phyloP scores from a whole-genome alignment of 2,888 invertebrate genomes.

The Platycnemis pennipes region DNA sequence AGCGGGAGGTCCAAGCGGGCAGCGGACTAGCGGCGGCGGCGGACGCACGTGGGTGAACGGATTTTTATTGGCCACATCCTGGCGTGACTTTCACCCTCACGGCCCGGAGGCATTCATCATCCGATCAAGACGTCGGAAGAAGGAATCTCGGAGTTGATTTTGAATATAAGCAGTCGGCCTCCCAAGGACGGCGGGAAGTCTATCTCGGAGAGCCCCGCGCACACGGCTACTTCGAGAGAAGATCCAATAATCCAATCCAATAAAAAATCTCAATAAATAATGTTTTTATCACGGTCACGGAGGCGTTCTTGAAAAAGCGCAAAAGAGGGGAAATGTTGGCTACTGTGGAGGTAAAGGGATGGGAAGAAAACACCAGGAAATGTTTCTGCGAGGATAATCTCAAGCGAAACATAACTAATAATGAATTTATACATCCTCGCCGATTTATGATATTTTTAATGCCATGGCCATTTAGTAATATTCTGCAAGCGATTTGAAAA shows the following conservation, averaged over 20 bases:
- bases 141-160: constrained; percentile 24
- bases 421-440: too few species aligned
- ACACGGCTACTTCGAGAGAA: not conserved
- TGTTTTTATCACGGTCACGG: not conserved
- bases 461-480: too few species aligned
- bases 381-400: too few species aligned
- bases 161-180: not conserved
- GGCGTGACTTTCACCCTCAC: constrained; percentile 39
- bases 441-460: too few species aligned
- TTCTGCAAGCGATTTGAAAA: too few species aligned
- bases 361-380: too few species aligned
- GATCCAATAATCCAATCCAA: too few species aligned
- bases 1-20: too few species aligned
- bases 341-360: too few species aligned
- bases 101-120: constrained; percentile 41
- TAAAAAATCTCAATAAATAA: too few species aligned
- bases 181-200: not conserved
- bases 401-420: too few species aligned
- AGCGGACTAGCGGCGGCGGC: not conserved
- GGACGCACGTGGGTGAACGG: not conserved
- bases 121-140: constrained; percentile 45
- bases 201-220: not conserved
- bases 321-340: not conserved
- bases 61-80: constrained; percentile 16
- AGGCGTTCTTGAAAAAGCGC: not conserved